These are phyloP conservation scores for Schizothorax lantsangensis DNA, from an alignment of 2,797 vertebrate genomes.

Conservation along the genomic window DNA sequence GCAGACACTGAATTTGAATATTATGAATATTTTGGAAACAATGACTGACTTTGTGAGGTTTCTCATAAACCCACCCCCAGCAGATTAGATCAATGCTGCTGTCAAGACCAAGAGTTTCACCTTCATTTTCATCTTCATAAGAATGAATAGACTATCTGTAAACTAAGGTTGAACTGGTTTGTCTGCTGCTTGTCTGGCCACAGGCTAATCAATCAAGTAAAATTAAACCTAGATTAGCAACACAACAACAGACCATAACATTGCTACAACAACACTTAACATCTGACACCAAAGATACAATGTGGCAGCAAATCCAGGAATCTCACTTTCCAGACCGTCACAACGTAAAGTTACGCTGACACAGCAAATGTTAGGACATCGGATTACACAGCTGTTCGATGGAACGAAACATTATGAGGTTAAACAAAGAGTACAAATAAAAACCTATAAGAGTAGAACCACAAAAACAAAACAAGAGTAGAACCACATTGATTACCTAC, in stretches of 20 bases:
- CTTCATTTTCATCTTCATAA: neutral
- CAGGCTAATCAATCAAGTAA: neutral
- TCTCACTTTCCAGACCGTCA: neutral
- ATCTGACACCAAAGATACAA: neutral
- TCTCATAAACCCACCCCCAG: too few species aligned
- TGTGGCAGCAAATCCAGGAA: neutral
- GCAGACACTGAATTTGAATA: neutral
- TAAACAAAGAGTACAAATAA: neutral
- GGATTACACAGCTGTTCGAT: neutral
- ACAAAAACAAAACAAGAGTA: neutral
- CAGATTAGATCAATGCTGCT: neutral
- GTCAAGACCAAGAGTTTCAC: neutral
- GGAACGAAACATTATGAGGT: neutral
- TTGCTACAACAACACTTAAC: neutral
- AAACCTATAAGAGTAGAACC: too few species aligned
- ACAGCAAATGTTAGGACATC: neutral
- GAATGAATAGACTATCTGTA: neutral
- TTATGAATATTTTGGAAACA: neutral
- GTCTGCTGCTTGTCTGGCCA: neutral
- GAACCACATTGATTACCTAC: too few species aligned
- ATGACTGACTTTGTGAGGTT: neutral
- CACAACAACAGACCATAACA: neutral
- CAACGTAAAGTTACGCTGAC: neutral
- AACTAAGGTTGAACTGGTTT: neutral
- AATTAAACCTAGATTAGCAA: neutral